phyloP scores from a whole-genome alignment of 2,113 vertebrate genomes.

The Sturnira hondurensis region DNA sequence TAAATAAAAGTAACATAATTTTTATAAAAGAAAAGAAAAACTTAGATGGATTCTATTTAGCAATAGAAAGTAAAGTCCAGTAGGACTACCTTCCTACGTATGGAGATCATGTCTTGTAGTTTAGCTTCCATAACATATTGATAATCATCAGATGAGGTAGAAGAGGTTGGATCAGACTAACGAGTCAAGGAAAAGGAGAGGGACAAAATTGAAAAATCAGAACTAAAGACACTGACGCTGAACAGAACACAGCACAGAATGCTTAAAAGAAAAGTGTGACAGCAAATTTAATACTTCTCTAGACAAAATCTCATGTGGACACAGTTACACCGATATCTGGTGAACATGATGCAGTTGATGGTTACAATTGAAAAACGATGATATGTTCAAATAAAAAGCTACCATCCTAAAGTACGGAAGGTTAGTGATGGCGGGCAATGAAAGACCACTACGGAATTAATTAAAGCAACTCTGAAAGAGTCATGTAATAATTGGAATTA shows the following conservation, averaged over 20 bases:
- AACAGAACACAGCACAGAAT: constrained; percentile 88
- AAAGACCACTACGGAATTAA: constrained; percentile 70
- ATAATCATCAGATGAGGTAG: constrained; percentile 97
- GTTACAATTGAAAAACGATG: constrained; percentile 80
- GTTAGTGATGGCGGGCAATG: constrained; percentile 84
- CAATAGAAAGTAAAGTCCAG: constrained; percentile 91
- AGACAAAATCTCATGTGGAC: constrained; percentile 79
- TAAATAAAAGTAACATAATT: constrained; percentile 82
- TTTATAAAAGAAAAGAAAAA: constrained; percentile 83
- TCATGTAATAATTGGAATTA: constrained; percentile 62
- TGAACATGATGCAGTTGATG: constrained; percentile 77
- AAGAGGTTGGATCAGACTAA: constrained; percentile 96
- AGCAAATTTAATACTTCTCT: constrained; percentile 80
- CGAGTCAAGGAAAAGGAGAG: constrained; percentile 93
- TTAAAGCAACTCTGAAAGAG: constrained; percentile 72
- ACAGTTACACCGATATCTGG: constrained; percentile 79
- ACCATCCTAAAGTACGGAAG: constrained; percentile 79
- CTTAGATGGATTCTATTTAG: constrained; percentile 89
- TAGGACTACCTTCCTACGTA: constrained; percentile 98
- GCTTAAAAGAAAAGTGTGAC: constrained; percentile 85
- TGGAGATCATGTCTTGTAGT: constrained; percentile 98
- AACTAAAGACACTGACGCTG: constrained; percentile 87
- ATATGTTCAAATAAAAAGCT: constrained; percentile 81
- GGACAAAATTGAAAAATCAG: constrained; percentile 95
- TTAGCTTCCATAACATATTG: constrained; percentile 99